These are phyloP conservation scores for Siphlonurus alternatus DNA, from an alignment of 2,888 invertebrate species.

Conservation along the genomic window DNA sequence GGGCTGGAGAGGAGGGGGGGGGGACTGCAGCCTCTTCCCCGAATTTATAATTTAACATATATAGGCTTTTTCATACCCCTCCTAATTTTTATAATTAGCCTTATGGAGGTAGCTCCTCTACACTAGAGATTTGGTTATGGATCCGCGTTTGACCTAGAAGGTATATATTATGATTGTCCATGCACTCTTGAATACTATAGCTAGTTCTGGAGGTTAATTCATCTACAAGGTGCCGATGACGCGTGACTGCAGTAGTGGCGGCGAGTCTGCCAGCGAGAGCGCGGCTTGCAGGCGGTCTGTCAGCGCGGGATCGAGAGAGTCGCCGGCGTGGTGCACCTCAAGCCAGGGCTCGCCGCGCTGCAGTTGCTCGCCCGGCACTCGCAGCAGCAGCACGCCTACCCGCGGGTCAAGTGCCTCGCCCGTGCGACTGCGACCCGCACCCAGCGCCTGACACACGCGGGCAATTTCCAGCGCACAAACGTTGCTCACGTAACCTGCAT, in stretches of 20 bases:
- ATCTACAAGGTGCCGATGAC: neutral
- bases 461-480: slow-evolving; percentile 28
- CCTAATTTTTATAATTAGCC: too few relatives aligned
- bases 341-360: slow-evolving; percentile 22
- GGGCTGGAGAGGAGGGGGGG: too few relatives aligned
- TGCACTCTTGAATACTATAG: too few relatives aligned
- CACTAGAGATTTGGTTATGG: too few relatives aligned
- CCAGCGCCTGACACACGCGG: slow-evolving; percentile 24
- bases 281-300: slow-evolving; percentile 11
- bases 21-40: too few relatives aligned
- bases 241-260: neutral
- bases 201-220: too few relatives aligned
- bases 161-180: too few relatives aligned
- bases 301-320: slow-evolving; percentile 11
- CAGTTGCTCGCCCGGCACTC: slow-evolving; percentile 19
- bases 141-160: too few relatives aligned
- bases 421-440: slow-evolving; percentile 27
- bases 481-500: slow-evolving; percentile 24
- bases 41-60: too few relatives aligned
- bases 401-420: slow-evolving; percentile 25
- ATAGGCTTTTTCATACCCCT: too few relatives aligned
- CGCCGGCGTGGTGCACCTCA: slow-evolving; percentile 23
- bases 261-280: slow-evolving; percentile 10
- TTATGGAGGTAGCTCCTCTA: too few relatives aligned
- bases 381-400: slow-evolving; percentile 27